These are phyloP conservation scores for Oceanodroma leucorhoa DNA, from an alignment of 2,797 vertebrate species.

Conservation along the genomic window DNA sequence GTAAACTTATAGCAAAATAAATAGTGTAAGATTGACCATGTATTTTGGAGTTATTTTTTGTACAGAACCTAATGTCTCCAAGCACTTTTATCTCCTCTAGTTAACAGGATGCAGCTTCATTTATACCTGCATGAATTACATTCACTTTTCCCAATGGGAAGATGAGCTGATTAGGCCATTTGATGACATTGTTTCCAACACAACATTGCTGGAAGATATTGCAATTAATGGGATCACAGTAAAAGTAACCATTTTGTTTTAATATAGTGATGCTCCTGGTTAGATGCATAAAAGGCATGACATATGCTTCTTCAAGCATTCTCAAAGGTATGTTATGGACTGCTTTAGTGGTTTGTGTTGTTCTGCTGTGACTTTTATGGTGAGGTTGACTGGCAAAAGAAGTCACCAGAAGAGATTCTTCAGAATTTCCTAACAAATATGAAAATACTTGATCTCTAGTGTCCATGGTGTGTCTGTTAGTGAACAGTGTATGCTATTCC, in stretches of 20 bases:
- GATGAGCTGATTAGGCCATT: not conserved
- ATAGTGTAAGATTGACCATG: not conserved
- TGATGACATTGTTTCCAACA: not conserved
- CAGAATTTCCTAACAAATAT: not conserved
- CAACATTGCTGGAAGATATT: not conserved
- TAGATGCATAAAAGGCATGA: not conserved
- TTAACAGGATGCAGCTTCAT: not conserved
- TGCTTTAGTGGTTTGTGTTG: not conserved
- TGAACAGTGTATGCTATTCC: not conserved
- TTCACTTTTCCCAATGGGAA: not conserved
- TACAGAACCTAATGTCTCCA: not conserved
- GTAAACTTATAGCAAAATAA: not conserved
- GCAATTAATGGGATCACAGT: not conserved
- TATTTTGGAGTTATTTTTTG: not conserved
- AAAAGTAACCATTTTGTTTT: not conserved
- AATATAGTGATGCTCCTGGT: not conserved
- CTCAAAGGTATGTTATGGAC: not conserved
- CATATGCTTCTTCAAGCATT: not conserved
- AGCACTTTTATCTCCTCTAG: not conserved
- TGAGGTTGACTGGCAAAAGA: not conserved
- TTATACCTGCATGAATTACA: not conserved
- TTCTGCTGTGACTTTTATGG: not conserved
- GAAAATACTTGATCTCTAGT: not conserved
- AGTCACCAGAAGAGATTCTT: not conserved
- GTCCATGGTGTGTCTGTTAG: not conserved